Conservation (phyloP, 2,888 invertebrate genomes). For the Rhamphomyia laevipes region DNA sequence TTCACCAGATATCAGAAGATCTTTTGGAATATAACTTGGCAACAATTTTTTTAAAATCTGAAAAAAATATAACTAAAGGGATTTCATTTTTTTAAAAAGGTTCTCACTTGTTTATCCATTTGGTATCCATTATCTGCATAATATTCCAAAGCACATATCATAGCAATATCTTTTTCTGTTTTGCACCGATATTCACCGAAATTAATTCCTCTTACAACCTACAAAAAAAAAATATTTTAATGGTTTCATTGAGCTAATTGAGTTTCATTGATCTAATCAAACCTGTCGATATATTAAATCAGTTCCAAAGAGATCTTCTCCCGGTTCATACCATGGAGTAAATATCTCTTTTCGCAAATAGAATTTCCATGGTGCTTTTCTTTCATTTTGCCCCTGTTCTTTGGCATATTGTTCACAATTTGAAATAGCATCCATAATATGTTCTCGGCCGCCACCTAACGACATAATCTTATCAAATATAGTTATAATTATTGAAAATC, state of each 20-base stretch:
- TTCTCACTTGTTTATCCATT: slow-evolving; percentile 52
- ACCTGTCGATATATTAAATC: slow-evolving; percentile 79
- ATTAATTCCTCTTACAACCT: slow-evolving; percentile 70
- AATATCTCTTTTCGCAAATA: slow-evolving; percentile 85
- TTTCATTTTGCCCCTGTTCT: slow-evolving; percentile 75
- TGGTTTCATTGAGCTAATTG: neutral
- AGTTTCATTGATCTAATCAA: neutral
- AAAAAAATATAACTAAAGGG: neutral
- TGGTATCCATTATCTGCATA: slow-evolving; percentile 67
- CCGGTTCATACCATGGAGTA: slow-evolving; percentile 83
- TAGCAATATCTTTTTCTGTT: slow-evolving; percentile 73
- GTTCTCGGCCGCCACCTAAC: slow-evolving; percentile 77
- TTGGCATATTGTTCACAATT: slow-evolving; percentile 93
- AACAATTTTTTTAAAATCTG: slow-evolving; percentile 23
- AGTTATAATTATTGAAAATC: slow-evolving; percentile 85
- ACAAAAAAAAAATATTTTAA: neutral
- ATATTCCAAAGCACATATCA: slow-evolving; percentile 82
- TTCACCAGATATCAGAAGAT: slow-evolving; percentile 42
- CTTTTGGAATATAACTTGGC: slow-evolving; percentile 26
- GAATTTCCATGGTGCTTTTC: slow-evolving; percentile 77
- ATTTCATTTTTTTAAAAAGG: neutral
- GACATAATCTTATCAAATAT: slow-evolving; percentile 83
- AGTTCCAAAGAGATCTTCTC: slow-evolving; percentile 67
- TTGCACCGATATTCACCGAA: slow-evolving; percentile 84
- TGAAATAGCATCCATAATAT: slow-evolving; percentile 91